These are phyloP conservation scores for Odontamblyopus rebecca DNA, from an alignment of 2,797 vertebrate species.

Conservation along the genomic window DNA sequence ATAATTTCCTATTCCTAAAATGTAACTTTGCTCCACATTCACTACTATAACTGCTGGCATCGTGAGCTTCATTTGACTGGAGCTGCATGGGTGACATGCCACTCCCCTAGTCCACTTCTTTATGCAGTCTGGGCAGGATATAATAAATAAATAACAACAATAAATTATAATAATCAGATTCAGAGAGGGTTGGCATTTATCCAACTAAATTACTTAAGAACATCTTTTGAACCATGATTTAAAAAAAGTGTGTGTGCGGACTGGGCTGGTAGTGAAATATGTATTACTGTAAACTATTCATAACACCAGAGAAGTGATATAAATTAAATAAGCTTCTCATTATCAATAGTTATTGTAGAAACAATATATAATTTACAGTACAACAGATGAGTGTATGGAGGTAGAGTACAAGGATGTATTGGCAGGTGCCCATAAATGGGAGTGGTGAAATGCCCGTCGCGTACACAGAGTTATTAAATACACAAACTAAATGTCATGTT, in stretches of 20 bases:
- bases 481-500: constrained; percentile 48
- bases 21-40: no score
- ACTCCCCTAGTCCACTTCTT: no score
- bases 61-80: no score
- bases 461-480: constrained; percentile 43
- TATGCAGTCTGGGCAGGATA: no score
- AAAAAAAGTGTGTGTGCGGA: no score
- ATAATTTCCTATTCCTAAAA: no score
- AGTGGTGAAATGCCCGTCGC: constrained; percentile 21
- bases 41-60: no score
- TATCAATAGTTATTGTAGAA: constrained; percentile 12
- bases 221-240: background rate
- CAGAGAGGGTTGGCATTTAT: no score
- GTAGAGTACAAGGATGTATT: background rate
- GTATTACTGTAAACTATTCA: constrained; percentile 9
- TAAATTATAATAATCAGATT: no score
- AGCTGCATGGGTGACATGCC: no score
- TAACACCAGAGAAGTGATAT: background rate
- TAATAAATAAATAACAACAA: no score
- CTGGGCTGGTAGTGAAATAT: background rate
- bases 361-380: constrained; percentile 9
- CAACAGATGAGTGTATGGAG: constrained; percentile 10
- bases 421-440: background rate
- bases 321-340: constrained; percentile 44
- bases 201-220: no score